Base-by-base conservation (phyloP, 2,888 invertebrate species). In the Eilema sororculum region DNA sequence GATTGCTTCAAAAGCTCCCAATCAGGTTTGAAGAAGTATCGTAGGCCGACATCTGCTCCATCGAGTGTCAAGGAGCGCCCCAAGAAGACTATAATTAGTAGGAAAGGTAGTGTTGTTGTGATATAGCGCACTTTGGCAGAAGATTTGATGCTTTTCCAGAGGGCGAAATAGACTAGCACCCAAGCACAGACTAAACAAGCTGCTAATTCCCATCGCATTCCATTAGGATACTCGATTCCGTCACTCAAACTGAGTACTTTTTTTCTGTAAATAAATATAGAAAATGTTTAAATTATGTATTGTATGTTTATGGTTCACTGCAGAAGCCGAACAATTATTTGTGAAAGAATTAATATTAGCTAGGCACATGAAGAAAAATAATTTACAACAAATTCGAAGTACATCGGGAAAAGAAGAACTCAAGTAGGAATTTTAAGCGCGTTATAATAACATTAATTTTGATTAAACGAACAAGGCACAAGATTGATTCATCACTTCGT, bases 91-190 rank as follows among this genome's bases (percentile, higher is more conserved):
- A 98, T 96, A 84, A 99, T 98, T 77, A 99, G 96, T 66, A 98
- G 91, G 91, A 98, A 99, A 6, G 99, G 99, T 79, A 99, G 96
- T 24, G 98, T 98, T 59, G 99, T 98, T 37, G 99, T 99, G 88
- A 99, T 97, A 92, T 99, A 99, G 79, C 99, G 97, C 68, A 98
- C 97, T 96, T 97, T 97, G 52, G 98, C 98, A 65, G 98, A 98
- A n/a, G 98, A 98, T 90, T 98, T 98, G 73, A 99, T 98, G 77
- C 99, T 99, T 94, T 99, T 99, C 98, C 99, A 99, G 66, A 99
- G 97, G 79, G 99, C 98, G 92, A 99, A 98, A 94, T 99, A 99
- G 68, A 99, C 98, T 84, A 99, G 95, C 76, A 99, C 96, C 99
- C 99, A 99, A 77, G 99, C 98, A 84, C 98, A 97, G 67, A 99